Conservation (phyloP, 2,797 vertebrate species). For the Malurus leucopterus region DNA sequence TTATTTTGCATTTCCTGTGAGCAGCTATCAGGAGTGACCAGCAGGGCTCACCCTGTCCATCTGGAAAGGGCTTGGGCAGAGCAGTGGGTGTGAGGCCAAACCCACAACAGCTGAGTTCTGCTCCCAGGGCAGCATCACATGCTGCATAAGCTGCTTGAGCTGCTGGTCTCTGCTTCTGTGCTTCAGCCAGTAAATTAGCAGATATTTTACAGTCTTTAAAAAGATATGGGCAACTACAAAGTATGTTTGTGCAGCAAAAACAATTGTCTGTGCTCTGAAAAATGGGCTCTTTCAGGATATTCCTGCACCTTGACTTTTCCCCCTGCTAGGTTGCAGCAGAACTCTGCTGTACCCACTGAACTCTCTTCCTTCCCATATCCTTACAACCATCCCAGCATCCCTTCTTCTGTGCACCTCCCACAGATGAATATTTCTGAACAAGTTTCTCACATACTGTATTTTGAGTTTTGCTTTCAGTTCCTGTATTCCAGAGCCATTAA, state of each 20-base stretch:
- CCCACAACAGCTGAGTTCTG: background rate
- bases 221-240: background rate
- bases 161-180: background rate
- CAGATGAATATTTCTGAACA: background rate
- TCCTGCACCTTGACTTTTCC: background rate
- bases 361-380: background rate
- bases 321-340: background rate
- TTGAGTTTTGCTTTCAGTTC: background rate
- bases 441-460: background rate
- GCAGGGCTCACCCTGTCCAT: background rate
- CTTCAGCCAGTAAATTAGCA: background rate
- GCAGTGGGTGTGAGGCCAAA: background rate
- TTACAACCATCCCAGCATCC: background rate
- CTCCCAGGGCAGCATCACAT: background rate
- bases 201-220: background rate
- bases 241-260: background rate
- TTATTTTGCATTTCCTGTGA: background rate
- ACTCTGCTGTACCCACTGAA: background rate
- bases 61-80: background rate
- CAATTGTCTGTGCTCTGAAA: background rate
- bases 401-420: background rate
- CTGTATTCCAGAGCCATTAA: background rate
- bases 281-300: background rate
- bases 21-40: background rate
- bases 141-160: background rate